Evolutionary conservation across 2,113 vertebrate species (phyloP).

Genomic region (Porphyrio hochstetteri): DNA sequence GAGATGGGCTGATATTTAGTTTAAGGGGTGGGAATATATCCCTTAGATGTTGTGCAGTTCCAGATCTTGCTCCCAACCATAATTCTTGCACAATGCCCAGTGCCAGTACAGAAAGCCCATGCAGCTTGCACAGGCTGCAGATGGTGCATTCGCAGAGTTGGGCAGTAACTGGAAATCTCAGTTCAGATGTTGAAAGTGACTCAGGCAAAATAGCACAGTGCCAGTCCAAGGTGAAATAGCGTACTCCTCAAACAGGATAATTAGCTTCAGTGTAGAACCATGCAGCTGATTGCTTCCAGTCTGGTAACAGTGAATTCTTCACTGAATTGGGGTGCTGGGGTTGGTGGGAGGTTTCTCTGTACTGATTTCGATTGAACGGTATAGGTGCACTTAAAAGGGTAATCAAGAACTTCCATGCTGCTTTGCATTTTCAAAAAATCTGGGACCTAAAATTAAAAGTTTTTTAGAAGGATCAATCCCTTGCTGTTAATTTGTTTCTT

Average conservation of each 20-base stretch:
- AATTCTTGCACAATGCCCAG: accelerated
- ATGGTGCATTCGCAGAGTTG: too few species aligned
- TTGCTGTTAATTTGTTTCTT: neutral
- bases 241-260: neutral
- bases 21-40: neutral
- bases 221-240: neutral
- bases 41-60: neutral
- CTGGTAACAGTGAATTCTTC: neutral
- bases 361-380: neutral
- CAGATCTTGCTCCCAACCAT: neutral
- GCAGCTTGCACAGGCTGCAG: neutral
- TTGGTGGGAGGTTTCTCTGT: neutral
- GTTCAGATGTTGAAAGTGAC: neutral
- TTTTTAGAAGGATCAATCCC: neutral
- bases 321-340: neutral
- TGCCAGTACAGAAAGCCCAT: neutral
- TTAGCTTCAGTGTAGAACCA: neutral
- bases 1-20: neutral
- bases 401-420: neutral
- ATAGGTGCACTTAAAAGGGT: neutral
- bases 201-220: accelerated
- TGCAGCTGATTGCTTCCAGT: neutral
- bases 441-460: neutral
- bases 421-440: neutral
- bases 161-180: neutral